phyloP scores from a whole-genome alignment of 2,888 invertebrate species.

The Elegia similella region DNA sequence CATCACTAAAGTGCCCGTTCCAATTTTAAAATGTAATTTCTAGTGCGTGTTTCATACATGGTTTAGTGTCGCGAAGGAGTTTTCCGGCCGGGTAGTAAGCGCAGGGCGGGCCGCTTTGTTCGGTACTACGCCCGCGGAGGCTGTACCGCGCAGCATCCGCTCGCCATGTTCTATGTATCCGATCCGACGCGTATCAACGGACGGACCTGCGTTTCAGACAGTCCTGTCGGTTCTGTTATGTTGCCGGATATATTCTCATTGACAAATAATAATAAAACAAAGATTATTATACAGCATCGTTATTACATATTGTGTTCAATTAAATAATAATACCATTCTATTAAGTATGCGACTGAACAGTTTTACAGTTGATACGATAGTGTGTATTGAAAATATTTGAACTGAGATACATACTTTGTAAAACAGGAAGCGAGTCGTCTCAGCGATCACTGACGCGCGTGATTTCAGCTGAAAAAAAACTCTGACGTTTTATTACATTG shows the following conservation, averaged over 20 bases:
- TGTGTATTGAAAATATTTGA: background rate
- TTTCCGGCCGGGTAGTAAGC: constrained; percentile 47
- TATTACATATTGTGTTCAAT: no score
- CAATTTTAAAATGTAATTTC: constrained; percentile 33
- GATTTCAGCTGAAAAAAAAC: constrained; percentile 5
- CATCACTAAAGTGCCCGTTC: constrained; percentile 46
- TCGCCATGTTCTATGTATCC: constrained; percentile 53
- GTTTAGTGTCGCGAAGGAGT: constrained; percentile 41
- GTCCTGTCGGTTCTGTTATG: background rate
- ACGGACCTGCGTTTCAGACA: constrained; percentile 23
- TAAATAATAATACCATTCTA: background rate
- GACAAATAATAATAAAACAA: background rate
- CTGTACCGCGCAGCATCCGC: constrained; percentile 76
- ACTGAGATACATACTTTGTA: background rate
- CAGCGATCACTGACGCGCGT: constrained; percentile 6
- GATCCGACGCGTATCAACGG: constrained; percentile 27
- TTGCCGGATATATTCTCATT: background rate
- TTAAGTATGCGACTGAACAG: background rate
- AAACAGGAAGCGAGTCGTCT: constrained; percentile 2
- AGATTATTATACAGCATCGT: no score
- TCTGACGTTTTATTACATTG: background rate
- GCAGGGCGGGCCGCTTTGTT: constrained; percentile 74
- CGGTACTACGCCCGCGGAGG: constrained; percentile 73
- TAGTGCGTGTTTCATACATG: constrained; percentile 62
- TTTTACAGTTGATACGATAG: background rate